Percentiles rank a stretch among this genome's conserved stretches.
These are phyloP conservation scores for Mesochorus sp. DNA, from an alignment of 2,888 invertebrate species.

Conservation along the genomic window DNA sequence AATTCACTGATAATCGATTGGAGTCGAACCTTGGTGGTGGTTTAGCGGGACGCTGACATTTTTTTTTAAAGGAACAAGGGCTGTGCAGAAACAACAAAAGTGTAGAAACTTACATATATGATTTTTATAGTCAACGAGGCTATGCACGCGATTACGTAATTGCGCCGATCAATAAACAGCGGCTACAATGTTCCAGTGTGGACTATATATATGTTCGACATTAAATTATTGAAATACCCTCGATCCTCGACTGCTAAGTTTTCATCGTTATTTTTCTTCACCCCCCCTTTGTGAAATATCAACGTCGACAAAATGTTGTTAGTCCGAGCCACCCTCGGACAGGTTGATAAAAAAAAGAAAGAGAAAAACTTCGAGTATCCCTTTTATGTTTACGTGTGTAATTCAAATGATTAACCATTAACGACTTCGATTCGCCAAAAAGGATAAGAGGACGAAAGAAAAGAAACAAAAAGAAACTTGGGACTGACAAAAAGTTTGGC, in stretches of 20 bases:
- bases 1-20: neutral
- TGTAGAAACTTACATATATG: neutral
- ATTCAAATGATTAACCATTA: constrained; percentile 25
- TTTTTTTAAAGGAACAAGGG: neutral
- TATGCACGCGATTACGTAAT: constrained; percentile 15
- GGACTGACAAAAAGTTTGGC: constrained; percentile 33
- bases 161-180: constrained; percentile 39
- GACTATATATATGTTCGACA: neutral
- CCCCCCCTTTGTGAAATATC: neutral
- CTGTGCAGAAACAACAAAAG: neutral
- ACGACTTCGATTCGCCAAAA: neutral
- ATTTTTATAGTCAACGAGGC: constrained; percentile 24
- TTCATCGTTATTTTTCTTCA: neutral
- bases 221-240: constrained; percentile 36
- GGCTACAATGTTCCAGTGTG: constrained; percentile 22
- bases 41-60: too few species aligned
- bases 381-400: neutral
- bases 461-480: neutral
- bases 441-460: neutral
- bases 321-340: too few species aligned
- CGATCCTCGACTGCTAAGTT: neutral
- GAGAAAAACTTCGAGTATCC: too few species aligned
- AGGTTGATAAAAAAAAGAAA: too few species aligned
- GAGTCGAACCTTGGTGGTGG: too few species aligned
- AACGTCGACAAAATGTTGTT: neutral